Percentiles rank a stretch among this genome's conserved stretches.
These are phyloP conservation scores for Polymixis lichenea DNA, from an alignment of 2,888 invertebrate genomes.

Conservation along the genomic window DNA sequence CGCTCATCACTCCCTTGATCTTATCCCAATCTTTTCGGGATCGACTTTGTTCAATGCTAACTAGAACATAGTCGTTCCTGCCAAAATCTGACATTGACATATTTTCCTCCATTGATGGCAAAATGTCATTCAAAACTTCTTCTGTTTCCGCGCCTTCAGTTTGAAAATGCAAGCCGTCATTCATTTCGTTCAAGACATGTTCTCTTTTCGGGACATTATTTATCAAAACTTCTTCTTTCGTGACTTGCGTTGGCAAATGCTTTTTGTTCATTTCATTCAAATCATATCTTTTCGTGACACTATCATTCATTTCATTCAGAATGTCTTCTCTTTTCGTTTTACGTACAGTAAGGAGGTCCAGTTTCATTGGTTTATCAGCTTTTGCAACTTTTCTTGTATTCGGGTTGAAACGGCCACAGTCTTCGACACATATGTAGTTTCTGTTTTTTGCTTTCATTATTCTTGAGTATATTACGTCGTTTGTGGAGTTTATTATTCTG, in stretches of 20 bases:
- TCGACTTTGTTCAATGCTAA: neutral
- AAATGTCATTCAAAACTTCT: neutral
- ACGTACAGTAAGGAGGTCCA: constrained; percentile 40
- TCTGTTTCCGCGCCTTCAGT: neutral
- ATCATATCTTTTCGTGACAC: neutral
- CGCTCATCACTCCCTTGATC: neutral
- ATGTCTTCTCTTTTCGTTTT: constrained; percentile 11
- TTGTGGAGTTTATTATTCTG: constrained; percentile 75
- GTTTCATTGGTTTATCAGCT: constrained; percentile 66
- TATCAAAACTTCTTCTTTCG: neutral
- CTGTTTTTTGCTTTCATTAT: constrained; percentile 76
- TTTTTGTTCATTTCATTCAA: neutral
- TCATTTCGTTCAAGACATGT: neutral
- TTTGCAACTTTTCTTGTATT: constrained; percentile 64
- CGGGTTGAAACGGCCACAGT: constrained; percentile 75
- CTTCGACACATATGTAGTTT: constrained; percentile 74
- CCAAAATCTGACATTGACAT: constrained; percentile 16
- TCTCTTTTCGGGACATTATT: neutral
- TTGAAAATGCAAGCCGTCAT: neutral
- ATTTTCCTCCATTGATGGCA: neutral
- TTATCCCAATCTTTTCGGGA: neutral
- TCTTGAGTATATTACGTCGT: constrained; percentile 79
- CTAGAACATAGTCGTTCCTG: neutral
- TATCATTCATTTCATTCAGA: neutral
- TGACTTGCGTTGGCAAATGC: neutral